A percentile compares a stretch with the other conserved stretches of the same genome.
Evolutionary conservation across 2,888 invertebrate genomes (phyloP).

Genomic region (Hoplodrina blanda): DNA sequence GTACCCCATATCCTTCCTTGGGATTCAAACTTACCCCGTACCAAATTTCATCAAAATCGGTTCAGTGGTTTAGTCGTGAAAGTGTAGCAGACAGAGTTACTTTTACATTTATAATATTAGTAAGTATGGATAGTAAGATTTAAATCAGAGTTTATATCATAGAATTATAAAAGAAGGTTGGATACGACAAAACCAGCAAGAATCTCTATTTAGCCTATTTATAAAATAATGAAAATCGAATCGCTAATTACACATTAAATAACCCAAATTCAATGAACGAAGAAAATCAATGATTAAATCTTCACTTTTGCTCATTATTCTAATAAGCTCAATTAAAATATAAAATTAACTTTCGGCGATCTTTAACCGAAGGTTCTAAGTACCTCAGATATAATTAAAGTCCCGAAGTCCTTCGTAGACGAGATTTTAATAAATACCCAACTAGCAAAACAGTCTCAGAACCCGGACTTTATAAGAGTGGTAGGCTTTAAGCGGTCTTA

Average conservation of each 20-base stretch:
- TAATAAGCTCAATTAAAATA: slow-evolving; percentile 35
- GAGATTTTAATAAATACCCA: slow-evolving; percentile 30
- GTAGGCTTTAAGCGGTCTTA: too few species aligned
- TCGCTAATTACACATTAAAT: not conserved
- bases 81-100: too few species aligned
- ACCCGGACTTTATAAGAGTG: too few species aligned
- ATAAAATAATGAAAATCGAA: not conserved
- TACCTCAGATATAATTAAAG: slow-evolving; percentile 17
- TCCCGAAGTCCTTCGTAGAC: not conserved
- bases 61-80: too few species aligned
- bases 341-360: slow-evolving; percentile 5
- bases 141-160: too few species aligned
- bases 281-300: not conserved
- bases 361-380: not conserved
- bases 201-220: not conserved
- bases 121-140: too few species aligned
- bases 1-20: too few species aligned
- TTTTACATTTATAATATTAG: too few species aligned
- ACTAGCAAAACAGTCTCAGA: too few species aligned
- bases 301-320: slow-evolving; percentile 15
- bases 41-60: too few species aligned
- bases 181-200: not conserved
- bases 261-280: not conserved
- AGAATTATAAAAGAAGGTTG: too few species aligned
- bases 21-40: too few species aligned